Evolutionary conservation across 2,113 vertebrate species (phyloP).

Genomic region (Xiphophorus couchianus): DNA sequence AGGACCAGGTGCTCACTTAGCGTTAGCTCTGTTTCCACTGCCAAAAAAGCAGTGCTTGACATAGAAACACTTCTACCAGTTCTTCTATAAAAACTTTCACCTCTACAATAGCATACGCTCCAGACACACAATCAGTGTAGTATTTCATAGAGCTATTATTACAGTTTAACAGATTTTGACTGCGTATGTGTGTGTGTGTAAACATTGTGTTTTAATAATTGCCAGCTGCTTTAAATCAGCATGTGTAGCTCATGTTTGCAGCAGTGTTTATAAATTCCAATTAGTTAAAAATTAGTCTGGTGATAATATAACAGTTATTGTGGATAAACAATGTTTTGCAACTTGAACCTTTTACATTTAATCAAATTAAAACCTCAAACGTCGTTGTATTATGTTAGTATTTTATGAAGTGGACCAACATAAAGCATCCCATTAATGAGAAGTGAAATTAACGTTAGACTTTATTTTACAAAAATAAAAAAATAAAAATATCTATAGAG

Average conservation of each 20-base stretch:
- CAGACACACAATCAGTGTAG: neutral
- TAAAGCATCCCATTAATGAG: neutral
- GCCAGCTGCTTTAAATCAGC: neutral
- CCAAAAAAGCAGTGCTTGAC: neutral
- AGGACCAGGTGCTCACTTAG: neutral
- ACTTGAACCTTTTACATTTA: neutral
- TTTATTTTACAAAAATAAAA: too few relatives aligned
- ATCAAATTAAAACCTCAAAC: neutral
- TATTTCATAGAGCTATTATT: neutral
- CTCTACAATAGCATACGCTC: neutral
- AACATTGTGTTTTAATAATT: neutral
- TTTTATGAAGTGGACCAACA: neutral
- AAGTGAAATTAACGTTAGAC: neutral
- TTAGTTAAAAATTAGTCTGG: neutral
- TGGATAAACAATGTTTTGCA: neutral
- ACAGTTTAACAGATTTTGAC: neutral
- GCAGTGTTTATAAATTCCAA: neutral
- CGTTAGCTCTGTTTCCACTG: neutral
- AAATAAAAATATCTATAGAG: too few relatives aligned
- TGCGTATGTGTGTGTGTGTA: neutral
- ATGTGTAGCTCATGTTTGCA: neutral
- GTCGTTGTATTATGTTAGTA: neutral
- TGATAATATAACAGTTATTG: neutral
- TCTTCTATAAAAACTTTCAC: neutral
- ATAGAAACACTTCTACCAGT: too few relatives aligned